Base-by-base conservation (phyloP, 1,140 invertebrate genomes). In the Penaeus chinensis region DNA sequence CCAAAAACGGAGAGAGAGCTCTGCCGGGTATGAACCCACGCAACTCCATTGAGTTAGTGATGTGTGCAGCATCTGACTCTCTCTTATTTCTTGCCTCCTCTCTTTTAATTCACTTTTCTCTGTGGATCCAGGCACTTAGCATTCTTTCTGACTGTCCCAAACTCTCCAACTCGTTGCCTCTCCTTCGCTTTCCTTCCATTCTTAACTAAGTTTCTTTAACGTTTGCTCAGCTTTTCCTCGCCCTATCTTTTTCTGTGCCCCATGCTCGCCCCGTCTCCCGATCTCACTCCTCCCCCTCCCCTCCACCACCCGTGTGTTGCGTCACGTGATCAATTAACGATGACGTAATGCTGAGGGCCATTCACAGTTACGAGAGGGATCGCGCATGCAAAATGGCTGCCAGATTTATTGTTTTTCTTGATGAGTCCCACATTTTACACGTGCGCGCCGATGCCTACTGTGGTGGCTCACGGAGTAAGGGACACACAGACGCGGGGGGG, bases 301-400 rank as follows among this genome's bases (percentile, higher is more conserved):
- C 19, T 24, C 37, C 81, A 32, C 32, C 63, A 24, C 24, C 81
- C 63, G 42, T 32, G 62, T 69, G 81, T 69, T 37, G 63, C 66
- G 81, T 37, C 62, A 66, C 63, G 66, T 82, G 62, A 63, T 82
- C 27, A n/a, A 66, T 63, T 63, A 47, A 42, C 63, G 66, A 69
- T 66, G 66, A 37, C 62, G 63, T 82, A 66, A 63, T 37, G 27
- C 71, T 37, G 71, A 74, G 71, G 71, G 71, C 71, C 71, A 74
- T 74, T 74, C 71, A 74, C 71, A 74, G 71, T 32, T 74, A 74
- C 71, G 27, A 74, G 27, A 37, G 71, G 42, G 71, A 74, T 74
- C 71, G 71, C 71, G 71, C 62, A 69, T 37, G 81, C 81, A 32
- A 42, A 37, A 54, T 54, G 54, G 54, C 54, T 54, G 54, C 54